Conservation (phyloP, 2,113 vertebrate species). For the Oceanodroma tethys region DNA sequence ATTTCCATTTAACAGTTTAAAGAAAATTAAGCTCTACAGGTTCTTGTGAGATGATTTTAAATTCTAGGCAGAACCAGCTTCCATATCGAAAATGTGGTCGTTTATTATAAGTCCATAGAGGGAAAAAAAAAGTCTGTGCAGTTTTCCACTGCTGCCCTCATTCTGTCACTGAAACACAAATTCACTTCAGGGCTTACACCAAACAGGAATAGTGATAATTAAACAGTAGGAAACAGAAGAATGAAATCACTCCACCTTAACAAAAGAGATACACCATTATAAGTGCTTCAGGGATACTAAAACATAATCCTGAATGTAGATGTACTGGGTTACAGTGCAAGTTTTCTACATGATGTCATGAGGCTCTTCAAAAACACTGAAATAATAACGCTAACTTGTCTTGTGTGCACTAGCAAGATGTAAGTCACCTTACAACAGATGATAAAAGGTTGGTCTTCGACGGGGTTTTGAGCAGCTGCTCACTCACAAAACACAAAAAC, state of each 20-base stretch:
- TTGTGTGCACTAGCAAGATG: not conserved
- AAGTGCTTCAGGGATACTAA: not conserved
- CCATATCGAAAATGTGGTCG: not conserved
- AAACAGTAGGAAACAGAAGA: not conserved
- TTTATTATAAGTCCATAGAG: not conserved
- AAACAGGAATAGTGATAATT: not conserved
- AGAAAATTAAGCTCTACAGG: slow-evolving; percentile 13
- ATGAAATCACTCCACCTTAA: not conserved
- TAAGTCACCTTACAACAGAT: not conserved
- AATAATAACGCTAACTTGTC: not conserved
- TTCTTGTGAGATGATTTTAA: not conserved
- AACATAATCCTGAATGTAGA: not conserved
- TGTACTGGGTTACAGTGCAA: too few species aligned
- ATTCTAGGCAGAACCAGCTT: slow-evolving; percentile 5
- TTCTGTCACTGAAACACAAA: slow-evolving; percentile 13
- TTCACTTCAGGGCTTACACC: not conserved
- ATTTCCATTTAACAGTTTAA: slow-evolving; percentile 20
- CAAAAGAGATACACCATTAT: accelerated
- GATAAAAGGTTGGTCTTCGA: accelerated
- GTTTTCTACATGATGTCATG: not conserved
- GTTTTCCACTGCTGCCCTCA: not conserved
- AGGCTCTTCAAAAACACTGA: not conserved
- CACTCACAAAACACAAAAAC: not conserved
- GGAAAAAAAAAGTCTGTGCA: not conserved
- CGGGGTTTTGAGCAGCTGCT: not conserved